Percentiles rank a stretch among this genome's conserved stretches.
Conservation (phyloP, 2,888 invertebrate species). For the Sussaba pulchella region DNA sequence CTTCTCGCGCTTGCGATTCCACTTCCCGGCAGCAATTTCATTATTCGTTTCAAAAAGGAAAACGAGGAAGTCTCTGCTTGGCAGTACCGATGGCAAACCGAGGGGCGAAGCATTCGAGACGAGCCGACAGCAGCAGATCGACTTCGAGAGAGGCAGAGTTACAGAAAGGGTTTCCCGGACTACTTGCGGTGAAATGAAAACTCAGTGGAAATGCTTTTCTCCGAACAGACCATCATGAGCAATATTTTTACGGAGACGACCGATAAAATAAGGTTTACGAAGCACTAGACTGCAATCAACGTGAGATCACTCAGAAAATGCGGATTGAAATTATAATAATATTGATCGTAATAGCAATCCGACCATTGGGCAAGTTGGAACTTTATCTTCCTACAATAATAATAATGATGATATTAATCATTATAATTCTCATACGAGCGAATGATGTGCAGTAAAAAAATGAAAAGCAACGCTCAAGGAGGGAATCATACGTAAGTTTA, state of each 20-base stretch:
- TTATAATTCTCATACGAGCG: background rate
- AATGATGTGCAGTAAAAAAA: background rate
- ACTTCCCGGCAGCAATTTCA: conserved; percentile 57
- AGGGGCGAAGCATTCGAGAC: background rate
- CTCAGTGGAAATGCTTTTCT: conserved; percentile 46
- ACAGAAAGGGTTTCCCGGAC: conserved; percentile 3
- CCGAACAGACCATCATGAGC: background rate
- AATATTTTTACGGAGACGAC: conserved; percentile 6
- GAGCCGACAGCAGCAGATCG: background rate
- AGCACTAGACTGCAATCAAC: background rate
- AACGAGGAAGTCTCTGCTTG: conserved; percentile 49
- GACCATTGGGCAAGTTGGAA: too few species aligned
- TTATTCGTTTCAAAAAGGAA: conserved; percentile 60
- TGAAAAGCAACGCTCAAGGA: background rate
- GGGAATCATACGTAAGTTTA: background rate
- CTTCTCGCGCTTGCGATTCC: conserved; percentile 46
- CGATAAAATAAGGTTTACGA: background rate
- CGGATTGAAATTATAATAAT: too few species aligned
- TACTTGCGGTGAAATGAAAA: conserved; percentile 43
- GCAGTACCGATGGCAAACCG: conserved; percentile 6
- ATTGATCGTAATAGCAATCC: too few species aligned
- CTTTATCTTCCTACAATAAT: background rate
- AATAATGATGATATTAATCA: background rate
- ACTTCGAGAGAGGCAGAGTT: background rate
- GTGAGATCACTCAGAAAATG: too few species aligned